Base-by-base conservation (phyloP, 2,888 invertebrate species). In the Drosophila picticornis region DNA sequence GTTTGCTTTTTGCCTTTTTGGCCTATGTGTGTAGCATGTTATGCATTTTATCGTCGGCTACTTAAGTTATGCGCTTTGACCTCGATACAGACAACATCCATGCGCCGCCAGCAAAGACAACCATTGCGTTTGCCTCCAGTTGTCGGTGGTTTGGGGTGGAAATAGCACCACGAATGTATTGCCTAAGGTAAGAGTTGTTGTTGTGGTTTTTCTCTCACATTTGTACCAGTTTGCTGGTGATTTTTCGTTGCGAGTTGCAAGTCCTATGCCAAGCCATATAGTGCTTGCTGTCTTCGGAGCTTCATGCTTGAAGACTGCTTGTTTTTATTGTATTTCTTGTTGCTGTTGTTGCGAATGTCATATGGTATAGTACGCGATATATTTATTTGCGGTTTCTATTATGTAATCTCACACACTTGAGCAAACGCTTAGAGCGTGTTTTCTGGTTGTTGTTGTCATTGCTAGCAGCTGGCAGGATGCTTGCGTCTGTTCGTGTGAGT, bases 41-140 rank as follows among this genome's bases (percentile, higher is more conserved):
- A 83, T 86, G 90, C 84, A 91, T 88, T 89, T 90, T 90, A 89
- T 90, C 90, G 88, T 86, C 88, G 84, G 89, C 90, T 84, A 89
- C 91, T 89, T 91, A 86, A 89, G 90, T 85, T 79, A 81, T 90
- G 81, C 86, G 80, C 88, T 90, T 89, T 88, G 88, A 88, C 88
- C 88, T 87, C 89, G 68, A 89, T 87, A 77, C 82, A 83, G 81
- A 76, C 77, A 81, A 74, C 82, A 59, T 48, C 55, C 64, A 61
- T 51, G 48, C 31, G 16, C 19, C 69, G 31, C 31, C 9, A 13
- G 31, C 25, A 19, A 9, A 32, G 25, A 13, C 61, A 40, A 50
- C 50, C 40, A 34, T n/a, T 13, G 51, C 19, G 67, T 7, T 34
- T n/a, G 50, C 51, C 50, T n/a, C 34, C 43, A 31, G 31, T 19